Conservation (phyloP, 2,888 invertebrate genomes). For the Hoplodrina blanda region DNA sequence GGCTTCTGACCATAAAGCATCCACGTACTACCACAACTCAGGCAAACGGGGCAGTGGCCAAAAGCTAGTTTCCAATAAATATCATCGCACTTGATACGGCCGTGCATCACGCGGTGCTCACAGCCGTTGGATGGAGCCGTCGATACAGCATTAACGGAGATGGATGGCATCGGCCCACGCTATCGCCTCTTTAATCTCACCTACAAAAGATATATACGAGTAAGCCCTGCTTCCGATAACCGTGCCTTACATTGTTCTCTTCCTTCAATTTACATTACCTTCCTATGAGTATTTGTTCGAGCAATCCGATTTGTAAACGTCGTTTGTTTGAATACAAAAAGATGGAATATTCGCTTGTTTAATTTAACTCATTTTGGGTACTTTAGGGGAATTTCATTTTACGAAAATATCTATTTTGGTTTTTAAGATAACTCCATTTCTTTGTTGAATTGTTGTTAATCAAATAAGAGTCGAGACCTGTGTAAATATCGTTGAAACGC, state of each 20-base stretch:
- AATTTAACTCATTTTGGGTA: constrained; percentile 28
- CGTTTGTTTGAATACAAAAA: constrained; percentile 28
- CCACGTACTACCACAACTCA: constrained; percentile 28
- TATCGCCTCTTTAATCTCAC: constrained; percentile 85
- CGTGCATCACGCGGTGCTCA: constrained; percentile 58
- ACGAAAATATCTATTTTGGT: constrained; percentile 20
- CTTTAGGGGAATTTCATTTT: constrained; percentile 22
- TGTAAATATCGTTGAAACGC: constrained; percentile 10
- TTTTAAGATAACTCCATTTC: constrained; percentile 13
- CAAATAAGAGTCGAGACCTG: constrained; percentile 12
- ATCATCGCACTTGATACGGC: constrained; percentile 56
- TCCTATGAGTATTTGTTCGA: constrained; percentile 27
- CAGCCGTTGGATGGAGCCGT: constrained; percentile 69
- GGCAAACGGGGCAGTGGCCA: constrained; percentile 19
- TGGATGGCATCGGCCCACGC: constrained; percentile 81
- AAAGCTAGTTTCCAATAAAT: constrained; percentile 50
- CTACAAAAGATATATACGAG: constrained; percentile 82
- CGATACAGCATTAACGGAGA: constrained; percentile 86
- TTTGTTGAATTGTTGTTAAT: constrained; percentile 6
- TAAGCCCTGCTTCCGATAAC: constrained; percentile 66
- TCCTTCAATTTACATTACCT: constrained; percentile 31
- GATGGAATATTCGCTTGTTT: constrained; percentile 25
- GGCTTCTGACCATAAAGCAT: constrained; percentile 33
- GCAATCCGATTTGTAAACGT: constrained; percentile 40
- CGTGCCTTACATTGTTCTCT: constrained; percentile 41